These are phyloP conservation scores for Agrilus mali DNA, from an alignment of 2,888 invertebrate genomes.

Conservation along the genomic window DNA sequence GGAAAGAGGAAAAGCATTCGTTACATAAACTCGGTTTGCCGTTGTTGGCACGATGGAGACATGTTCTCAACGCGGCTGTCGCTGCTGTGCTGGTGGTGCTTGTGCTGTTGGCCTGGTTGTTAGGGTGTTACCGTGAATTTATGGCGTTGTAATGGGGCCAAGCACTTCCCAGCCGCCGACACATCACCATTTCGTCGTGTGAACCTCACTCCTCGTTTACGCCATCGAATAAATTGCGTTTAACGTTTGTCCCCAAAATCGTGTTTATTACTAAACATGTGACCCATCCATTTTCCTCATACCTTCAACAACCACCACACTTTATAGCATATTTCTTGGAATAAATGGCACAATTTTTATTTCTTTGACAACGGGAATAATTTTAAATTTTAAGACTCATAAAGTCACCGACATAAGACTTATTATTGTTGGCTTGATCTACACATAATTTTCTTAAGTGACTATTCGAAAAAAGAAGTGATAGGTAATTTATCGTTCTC, in stretches of 20 bases:
- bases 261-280: no score
- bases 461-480: no score
- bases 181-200: constrained; percentile 46
- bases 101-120: no score
- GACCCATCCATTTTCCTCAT: background rate
- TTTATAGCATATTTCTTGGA: background rate
- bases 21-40: no score
- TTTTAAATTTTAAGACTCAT: no score
- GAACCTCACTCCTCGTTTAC: constrained; percentile 32
- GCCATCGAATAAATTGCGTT: constrained; percentile 35
- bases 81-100: no score
- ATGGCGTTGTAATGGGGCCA: constrained; percentile 49
- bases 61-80: constrained; percentile 22
- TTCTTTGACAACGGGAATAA: no score
- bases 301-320: background rate
- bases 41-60: constrained; percentile 22
- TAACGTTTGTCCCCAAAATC: constrained; percentile 13
- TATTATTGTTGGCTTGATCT: no score
- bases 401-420: no score
- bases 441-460: no score
- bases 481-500: no score
- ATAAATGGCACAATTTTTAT: no score
- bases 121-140: constrained; percentile 36
- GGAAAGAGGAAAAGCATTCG: background rate
- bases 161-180: constrained; percentile 48